Conservation (phyloP, 2,113 vertebrate species). For the Sisor rabdophorus region DNA sequence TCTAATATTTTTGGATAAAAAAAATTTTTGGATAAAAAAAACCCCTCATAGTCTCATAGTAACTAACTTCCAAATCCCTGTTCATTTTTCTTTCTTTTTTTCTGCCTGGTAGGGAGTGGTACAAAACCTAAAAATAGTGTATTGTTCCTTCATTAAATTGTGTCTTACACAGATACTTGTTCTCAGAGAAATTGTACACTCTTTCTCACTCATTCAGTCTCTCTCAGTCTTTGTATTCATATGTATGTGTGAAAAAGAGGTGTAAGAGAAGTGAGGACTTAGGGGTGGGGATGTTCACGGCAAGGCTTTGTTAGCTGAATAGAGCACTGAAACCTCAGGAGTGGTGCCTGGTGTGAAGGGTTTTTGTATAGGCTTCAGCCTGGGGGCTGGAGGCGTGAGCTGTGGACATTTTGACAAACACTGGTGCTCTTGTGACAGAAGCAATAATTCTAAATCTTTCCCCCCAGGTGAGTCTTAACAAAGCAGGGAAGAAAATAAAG, state of each 20-base stretch:
- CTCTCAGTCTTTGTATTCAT: conserved; percentile 29
- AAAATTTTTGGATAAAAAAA: neutral
- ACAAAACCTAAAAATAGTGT: neutral
- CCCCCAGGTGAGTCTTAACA: conserved; percentile 59
- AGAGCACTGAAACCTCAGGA: conserved; percentile 43
- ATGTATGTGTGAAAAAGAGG: conserved; percentile 44
- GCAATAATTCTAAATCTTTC: conserved; percentile 47
- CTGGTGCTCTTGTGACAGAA: conserved; percentile 21
- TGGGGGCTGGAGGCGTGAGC: conserved; percentile 20
- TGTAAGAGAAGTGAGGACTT: conserved; percentile 39
- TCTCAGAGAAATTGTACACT: neutral
- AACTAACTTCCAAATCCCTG: neutral
- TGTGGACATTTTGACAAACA: conserved; percentile 40
- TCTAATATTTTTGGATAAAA: conserved; percentile 3
- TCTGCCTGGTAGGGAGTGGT: neutral
- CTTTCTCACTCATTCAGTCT: conserved; percentile 22
- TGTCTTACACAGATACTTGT: neutral
- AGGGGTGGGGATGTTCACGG: conserved; percentile 36
- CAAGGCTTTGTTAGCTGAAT: conserved; percentile 38
- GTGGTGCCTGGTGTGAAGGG: conserved; percentile 54
- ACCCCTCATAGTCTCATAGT: neutral
- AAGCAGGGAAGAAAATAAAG: conserved; percentile 19
- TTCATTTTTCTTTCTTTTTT: neutral
- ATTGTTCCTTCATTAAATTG: conserved; percentile 10
- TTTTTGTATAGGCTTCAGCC: conserved; percentile 57